Evolutionary conservation across 2,797 vertebrate genomes (phyloP), one percentile per base, ranked within the genome.

Genomic region (Merluccius polli): DNA sequence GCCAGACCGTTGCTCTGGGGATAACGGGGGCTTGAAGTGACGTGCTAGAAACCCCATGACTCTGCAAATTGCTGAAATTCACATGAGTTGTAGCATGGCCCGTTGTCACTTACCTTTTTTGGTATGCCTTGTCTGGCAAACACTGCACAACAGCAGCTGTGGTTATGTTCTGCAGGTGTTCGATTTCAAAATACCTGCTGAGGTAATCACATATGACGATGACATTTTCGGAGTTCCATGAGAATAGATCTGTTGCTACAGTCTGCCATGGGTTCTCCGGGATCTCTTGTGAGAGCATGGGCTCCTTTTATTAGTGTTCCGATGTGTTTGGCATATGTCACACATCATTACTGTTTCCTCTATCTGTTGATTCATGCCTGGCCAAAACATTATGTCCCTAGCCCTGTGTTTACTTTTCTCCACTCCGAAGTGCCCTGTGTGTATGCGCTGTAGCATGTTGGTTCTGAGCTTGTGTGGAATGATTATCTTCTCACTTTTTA

Each of bases 401-500:
- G 75, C 73, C 13, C 41, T 32, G 4, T 81, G 72, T 35, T 79
- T 79, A 1, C 67, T 44, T 12, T 74, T 80, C 13, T 81, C 73
- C 32, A 81, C 75, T 11, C 72, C 75, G 21, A 75, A 67, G 16
- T 78, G 70, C 32, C 77, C 75, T 13, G 74, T 68, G n/a, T 82
- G 71, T 63, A 80, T 76, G 35, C n/a, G 9, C 5, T 75, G 16
- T 71, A 71, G 18, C 70, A 33, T 71, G 70, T 33, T 27, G n/a
- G 68, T 3, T 72, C 74, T 72, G 41, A 76, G 76, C 13, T 13
- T 15, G 38, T 74, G 73, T 71, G 77, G 73, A 15, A 75, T 24
- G 16, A 81, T 75, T 12, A 79, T 81, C n/a, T 81, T 81, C 13
- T 83, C 79, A 36, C 72, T 75, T 35, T 80, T 41, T 0, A 80